Conservation (phyloP, 2,888 invertebrate genomes). For the Trachelus troglodyta region DNA sequence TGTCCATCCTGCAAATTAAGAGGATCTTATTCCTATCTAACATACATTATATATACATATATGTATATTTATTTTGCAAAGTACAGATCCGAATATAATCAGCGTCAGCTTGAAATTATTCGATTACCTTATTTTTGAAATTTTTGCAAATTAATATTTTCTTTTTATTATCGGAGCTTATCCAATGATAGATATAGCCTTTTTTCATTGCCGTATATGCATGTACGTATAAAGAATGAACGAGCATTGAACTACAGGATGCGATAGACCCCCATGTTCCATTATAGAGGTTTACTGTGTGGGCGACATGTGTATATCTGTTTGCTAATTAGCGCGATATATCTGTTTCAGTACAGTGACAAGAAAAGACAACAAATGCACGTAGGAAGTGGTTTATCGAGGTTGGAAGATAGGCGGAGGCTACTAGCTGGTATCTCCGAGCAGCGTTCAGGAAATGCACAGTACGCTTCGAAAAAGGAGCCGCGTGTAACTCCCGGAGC, state of each 20-base stretch:
- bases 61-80: neutral
- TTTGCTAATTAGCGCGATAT: constrained; percentile 43
- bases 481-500: neutral
- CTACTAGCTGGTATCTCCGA: neutral
- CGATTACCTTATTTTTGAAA: neutral
- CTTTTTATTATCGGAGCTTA: neutral
- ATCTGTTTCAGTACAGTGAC: constrained; percentile 26
- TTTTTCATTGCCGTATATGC: neutral
- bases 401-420: constrained; percentile 34
- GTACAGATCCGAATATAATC: too few relatives aligned
- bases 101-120: neutral
- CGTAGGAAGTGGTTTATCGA: constrained; percentile 52
- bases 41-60: neutral
- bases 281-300: constrained; percentile 23
- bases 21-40: neutral
- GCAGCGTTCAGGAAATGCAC: neutral
- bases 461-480: neutral
- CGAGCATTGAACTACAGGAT: neutral
- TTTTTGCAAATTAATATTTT: neutral
- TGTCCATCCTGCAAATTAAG: constrained; percentile 8
- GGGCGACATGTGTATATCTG: constrained; percentile 39
- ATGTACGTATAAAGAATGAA: neutral
- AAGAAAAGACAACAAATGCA: constrained; percentile 44
- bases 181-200: neutral
- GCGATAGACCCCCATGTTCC: neutral